A percentile compares a stretch with the other conserved stretches of the same genome.
phyloP scores from a whole-genome alignment of 2,113 vertebrate species.

The Oenanthe melanoleuca region DNA sequence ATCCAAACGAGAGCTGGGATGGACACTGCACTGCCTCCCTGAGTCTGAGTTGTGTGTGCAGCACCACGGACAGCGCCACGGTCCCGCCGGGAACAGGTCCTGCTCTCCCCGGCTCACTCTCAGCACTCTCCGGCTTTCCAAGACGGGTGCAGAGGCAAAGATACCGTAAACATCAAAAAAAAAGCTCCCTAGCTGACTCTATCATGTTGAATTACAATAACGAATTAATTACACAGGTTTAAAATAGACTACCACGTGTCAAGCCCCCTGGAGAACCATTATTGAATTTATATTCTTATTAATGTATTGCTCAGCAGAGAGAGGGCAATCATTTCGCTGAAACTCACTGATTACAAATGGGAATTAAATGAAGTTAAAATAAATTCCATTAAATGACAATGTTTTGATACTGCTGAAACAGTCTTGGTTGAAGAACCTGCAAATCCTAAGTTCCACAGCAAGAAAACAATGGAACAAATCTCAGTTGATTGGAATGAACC shows the following conservation, averaged over 20 bases:
- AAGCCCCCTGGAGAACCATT: background rate
- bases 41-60: accelerated
- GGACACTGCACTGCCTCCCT: accelerated
- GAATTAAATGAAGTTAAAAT: background rate
- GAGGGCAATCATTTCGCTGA: background rate
- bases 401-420: background rate
- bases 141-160: background rate
- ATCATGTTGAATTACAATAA: background rate
- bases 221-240: background rate
- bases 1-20: background rate
- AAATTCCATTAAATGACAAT: background rate
- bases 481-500: background rate
- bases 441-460: background rate
- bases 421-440: background rate
- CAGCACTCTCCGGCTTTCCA: accelerated
- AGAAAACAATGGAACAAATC: background rate
- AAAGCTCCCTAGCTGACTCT: background rate
- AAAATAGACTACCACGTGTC: background rate
- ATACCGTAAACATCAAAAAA: background rate
- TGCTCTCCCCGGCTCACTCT: accelerated
- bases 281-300: background rate
- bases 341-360: background rate
- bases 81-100: accelerated
- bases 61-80: background rate
- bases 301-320: background rate